Evolutionary conservation across 2,888 invertebrate genomes (phyloP).

Genomic region (Odiellus spinosus): DNA sequence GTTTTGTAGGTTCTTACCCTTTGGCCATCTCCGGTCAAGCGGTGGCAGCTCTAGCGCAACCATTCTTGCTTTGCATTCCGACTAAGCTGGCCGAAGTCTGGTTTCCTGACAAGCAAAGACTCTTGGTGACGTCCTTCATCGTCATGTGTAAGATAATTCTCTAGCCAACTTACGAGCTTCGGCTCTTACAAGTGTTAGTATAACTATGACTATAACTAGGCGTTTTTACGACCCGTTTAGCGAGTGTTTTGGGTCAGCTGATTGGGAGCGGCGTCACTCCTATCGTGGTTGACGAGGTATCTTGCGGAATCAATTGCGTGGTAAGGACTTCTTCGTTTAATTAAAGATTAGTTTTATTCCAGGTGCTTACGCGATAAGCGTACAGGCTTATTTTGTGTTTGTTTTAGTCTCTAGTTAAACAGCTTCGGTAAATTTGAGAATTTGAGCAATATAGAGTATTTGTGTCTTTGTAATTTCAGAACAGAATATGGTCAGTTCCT

Average conservation of each 20-base stretch:
- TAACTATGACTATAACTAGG: too few relatives aligned
- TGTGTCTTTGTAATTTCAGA: too few relatives aligned
- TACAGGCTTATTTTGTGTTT: too few relatives aligned
- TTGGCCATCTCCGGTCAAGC: conserved; percentile 24
- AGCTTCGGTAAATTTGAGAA: too few relatives aligned
- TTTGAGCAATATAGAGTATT: too few relatives aligned
- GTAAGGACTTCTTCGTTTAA: too few relatives aligned
- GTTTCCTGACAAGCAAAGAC: conserved; percentile 34
- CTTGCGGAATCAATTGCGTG: too few relatives aligned
- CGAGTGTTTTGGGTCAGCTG: conserved; percentile 17
- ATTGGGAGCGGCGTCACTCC: neutral
- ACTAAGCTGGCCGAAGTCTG: conserved; percentile 36
- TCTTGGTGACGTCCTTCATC: conserved; percentile 34
- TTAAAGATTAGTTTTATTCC: too few relatives aligned
- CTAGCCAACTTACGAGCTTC: too few relatives aligned
- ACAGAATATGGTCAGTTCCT: neutral
- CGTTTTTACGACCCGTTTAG: conserved; percentile 25
- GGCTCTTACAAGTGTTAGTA: too few relatives aligned
- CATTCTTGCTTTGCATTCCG: conserved; percentile 36
- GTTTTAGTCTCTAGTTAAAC: too few relatives aligned
- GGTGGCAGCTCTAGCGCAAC: conserved; percentile 34
- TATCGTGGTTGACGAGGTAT: neutral
- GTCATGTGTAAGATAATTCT: conserved; percentile 29
- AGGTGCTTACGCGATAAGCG: too few relatives aligned
- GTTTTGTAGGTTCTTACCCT: conserved; percentile 8